Conservation (phyloP, 2,113 vertebrate species). For the Pedetes capensis region DNA sequence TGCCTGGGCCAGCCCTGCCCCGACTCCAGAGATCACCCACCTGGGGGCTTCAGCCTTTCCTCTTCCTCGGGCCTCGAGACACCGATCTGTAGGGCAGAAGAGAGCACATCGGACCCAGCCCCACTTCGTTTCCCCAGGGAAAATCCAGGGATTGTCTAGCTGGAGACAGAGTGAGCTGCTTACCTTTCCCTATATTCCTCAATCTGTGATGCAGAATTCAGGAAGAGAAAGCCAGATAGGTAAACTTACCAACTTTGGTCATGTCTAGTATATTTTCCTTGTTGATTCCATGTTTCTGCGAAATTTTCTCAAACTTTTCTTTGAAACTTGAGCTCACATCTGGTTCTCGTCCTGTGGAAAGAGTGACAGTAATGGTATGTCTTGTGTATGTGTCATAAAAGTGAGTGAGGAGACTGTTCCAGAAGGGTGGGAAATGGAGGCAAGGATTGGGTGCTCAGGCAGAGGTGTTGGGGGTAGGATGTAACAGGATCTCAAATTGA, state of each 20-base stretch:
- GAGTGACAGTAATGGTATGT: not conserved
- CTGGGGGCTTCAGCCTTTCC: not conserved
- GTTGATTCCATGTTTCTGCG: not conserved
- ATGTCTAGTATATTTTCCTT: slow-evolving; percentile 18
- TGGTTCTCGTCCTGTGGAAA: not conserved
- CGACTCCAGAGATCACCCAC: not conserved
- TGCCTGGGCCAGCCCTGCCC: fast-evolving
- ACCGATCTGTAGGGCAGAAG: slow-evolving; percentile 51
- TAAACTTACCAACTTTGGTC: not conserved
- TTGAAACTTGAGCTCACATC: not conserved
- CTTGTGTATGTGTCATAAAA: not conserved
- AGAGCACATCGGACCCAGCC: not conserved
- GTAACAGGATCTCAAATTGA: not conserved
- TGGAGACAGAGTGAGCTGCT: not conserved
- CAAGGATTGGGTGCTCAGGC: not conserved
- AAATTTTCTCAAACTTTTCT: not conserved
- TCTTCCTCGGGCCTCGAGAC: not conserved
- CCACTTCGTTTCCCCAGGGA: not conserved
- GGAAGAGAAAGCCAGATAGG: not conserved
- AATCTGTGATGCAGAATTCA: not conserved
- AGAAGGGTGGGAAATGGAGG: fast-evolving
- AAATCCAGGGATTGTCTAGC: not conserved
- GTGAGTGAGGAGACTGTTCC: not conserved
- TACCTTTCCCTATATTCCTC: not conserved
- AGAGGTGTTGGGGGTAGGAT: not conserved